Conservation (phyloP, 2,797 vertebrate species). For the Aplochiton taeniatus region DNA sequence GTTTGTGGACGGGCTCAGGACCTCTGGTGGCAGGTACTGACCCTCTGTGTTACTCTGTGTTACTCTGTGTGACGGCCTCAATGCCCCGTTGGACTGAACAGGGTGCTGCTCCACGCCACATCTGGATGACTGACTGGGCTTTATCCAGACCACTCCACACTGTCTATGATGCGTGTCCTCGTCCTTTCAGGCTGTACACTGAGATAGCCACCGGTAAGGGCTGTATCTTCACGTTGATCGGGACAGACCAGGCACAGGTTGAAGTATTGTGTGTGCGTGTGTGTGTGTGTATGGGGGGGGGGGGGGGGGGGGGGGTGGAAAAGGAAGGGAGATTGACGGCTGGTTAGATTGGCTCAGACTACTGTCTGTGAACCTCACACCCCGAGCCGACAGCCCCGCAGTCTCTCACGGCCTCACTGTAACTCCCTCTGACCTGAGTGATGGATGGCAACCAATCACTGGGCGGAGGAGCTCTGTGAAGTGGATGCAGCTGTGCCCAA, state of each 20-base stretch:
- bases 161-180: neutral
- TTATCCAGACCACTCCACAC: neutral
- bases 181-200: neutral
- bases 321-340: neutral
- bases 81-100: neutral
- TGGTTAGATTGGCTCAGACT: too few relatives aligned
- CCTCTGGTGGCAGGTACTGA: neutral
- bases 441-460: too few relatives aligned
- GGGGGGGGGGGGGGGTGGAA: neutral
- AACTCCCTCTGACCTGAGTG: too few relatives aligned
- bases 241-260: too few relatives aligned
- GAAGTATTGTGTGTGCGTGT: neutral
- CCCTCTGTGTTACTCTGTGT: neutral
- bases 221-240: neutral
- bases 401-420: too few relatives aligned
- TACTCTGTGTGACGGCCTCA: neutral
- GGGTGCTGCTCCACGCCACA: neutral
- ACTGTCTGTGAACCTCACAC: too few relatives aligned
- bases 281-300: neutral
- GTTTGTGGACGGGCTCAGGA: neutral
- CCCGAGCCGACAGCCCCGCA: too few relatives aligned
- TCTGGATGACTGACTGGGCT: neutral
- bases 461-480: too few relatives aligned
- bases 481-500: too few relatives aligned
- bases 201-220: neutral